Evolutionary conservation across 1,140 invertebrate species (phyloP).

Genomic region (Cardiocondyla obscurior): DNA sequence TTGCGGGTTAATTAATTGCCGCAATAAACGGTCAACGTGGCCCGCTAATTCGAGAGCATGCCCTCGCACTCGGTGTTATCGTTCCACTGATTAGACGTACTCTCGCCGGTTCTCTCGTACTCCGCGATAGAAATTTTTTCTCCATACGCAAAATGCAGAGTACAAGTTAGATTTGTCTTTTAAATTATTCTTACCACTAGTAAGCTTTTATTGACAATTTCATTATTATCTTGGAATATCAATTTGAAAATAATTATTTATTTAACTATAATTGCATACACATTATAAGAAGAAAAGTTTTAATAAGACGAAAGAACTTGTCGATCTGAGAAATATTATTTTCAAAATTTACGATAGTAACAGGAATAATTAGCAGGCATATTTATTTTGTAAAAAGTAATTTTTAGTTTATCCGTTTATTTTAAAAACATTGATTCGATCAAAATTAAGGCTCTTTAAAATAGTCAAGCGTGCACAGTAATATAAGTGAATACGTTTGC

Average conservation of each 20-base stretch:
- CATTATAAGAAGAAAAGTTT: neutral
- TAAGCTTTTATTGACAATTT: neutral
- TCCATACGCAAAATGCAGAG: neutral
- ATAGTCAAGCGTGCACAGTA: neutral
- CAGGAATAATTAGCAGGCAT: neutral
- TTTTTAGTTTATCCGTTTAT: neutral
- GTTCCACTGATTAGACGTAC: conserved; percentile 11
- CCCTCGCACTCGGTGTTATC: conserved; percentile 35
- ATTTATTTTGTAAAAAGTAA: neutral
- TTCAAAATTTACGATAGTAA: neutral
- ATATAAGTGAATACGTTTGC: neutral
- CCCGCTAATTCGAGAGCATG: conserved; percentile 39
- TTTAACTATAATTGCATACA: neutral
- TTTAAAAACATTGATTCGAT: neutral
- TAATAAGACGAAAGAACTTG: neutral
- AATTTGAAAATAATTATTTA: neutral
- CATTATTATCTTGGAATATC: neutral
- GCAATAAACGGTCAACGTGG: conserved; percentile 50
- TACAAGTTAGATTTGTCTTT: neutral
- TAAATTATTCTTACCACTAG: neutral
- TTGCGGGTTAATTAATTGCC: conserved; percentile 52
- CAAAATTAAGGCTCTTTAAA: neutral
- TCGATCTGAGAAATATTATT: neutral
- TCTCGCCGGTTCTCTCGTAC: neutral
- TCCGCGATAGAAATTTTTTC: neutral